phyloP scores from a whole-genome alignment of 53 echinoderm and acorn worm species.

The Antedon mediterranea region DNA sequence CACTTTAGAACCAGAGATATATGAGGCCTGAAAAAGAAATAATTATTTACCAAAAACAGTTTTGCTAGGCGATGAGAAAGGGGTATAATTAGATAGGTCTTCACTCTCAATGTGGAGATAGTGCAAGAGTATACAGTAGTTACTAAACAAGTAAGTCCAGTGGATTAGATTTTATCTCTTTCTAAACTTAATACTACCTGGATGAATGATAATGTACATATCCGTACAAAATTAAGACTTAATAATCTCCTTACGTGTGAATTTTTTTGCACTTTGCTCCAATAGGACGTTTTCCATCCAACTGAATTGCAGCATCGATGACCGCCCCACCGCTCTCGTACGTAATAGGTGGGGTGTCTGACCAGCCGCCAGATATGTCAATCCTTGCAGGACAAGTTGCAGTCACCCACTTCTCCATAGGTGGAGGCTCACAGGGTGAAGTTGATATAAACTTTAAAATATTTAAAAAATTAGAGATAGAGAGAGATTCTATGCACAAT shows the following conservation, averaged over 20 bases:
- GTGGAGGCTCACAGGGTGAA: conserved; percentile 37
- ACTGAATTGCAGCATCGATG: conserved; percentile 60
- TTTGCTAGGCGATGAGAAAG: too few species aligned
- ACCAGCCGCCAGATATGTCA: conserved; percentile 88
- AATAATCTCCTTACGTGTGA: conserved; percentile 47
- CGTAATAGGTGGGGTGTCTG: conserved; percentile 93
- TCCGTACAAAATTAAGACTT: too few species aligned
- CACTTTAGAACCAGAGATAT: conserved; percentile 50
- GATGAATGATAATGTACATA: too few species aligned
- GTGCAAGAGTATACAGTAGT: too few species aligned
- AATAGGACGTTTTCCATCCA: conserved; percentile 79
- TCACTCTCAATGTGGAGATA: too few species aligned
- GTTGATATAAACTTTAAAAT: conserved; percentile 56
- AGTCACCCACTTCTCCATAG: conserved; percentile 72
- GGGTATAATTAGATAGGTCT: too few species aligned
- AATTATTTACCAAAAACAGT: too few species aligned
- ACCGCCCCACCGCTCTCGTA: conserved; percentile 98
- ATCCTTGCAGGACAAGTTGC: conserved; percentile 82
- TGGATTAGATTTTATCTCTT: too few species aligned
- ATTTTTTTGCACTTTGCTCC: conserved; percentile 82
- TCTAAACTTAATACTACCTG: too few species aligned
- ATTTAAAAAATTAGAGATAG: too few species aligned
- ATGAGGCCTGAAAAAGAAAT: conserved; percentile 37
- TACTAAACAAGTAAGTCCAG: too few species aligned
- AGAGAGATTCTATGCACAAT: too few species aligned